Percentiles rank a stretch among this genome's conserved stretches.
Evolutionary conservation across 2,797 vertebrate genomes (phyloP).

Genomic region (Molossus molossus): DNA sequence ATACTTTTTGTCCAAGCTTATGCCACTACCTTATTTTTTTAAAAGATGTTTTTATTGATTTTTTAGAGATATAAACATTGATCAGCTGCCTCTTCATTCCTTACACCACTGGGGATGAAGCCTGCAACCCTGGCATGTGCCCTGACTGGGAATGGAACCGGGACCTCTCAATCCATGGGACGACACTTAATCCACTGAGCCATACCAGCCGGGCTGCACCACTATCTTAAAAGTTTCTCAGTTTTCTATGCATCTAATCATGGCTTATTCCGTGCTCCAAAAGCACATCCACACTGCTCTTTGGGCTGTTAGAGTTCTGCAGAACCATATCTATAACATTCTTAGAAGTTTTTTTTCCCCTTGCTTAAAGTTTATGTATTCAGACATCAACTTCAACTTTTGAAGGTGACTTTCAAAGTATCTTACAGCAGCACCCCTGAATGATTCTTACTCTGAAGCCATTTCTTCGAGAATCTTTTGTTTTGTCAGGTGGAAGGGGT

Average conservation of each 20-base stretch:
- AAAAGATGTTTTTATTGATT: no score
- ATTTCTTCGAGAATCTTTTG: not conserved
- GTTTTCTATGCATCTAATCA: not conserved
- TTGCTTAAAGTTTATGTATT: not conserved
- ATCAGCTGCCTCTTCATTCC: no score
- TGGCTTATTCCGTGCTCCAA: not conserved
- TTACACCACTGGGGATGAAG: no score
- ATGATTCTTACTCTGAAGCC: not conserved
- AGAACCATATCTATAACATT: not conserved
- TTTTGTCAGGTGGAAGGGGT: not conserved
- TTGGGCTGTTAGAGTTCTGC: not conserved
- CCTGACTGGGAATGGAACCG: no score
- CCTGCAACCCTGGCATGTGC: no score
- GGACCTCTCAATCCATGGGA: no score
- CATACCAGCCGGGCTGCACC: not conserved
- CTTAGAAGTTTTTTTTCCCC: not conserved
- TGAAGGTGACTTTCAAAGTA: not conserved
- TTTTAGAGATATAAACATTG: no score
- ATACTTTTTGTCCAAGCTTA: not conserved
- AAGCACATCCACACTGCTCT: not conserved
- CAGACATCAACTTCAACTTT: not conserved
- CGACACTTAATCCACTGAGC: no score
- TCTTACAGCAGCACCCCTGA: not conserved
- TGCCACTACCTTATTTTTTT: not conserved
- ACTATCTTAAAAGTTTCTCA: not conserved